Base-by-base conservation (phyloP, 2,113 vertebrate species). In the Mola mola region DNA sequence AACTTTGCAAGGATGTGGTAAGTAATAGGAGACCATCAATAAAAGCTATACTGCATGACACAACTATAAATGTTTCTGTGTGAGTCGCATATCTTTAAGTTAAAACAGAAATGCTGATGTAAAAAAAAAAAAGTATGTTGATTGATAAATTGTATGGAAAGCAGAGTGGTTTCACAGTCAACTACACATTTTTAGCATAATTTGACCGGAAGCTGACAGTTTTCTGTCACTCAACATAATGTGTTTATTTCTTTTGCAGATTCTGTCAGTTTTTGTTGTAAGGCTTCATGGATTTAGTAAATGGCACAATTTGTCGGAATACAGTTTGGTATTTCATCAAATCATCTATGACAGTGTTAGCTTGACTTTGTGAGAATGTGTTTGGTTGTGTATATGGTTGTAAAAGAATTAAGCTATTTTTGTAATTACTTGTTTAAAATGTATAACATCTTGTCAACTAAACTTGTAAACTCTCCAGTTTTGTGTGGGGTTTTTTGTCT, bases 331-430 rank as follows among this genome's bases (percentile, higher is more conserved):
- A 59, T 73, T 76, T 69, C 68, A 75, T 37, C 41, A 60, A 60
- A 41, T 74, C 52, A 56, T 72, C 31, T 81, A 67, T 73, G 25
- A 76, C 76, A 88, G 80, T 88, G 76, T 87, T 87, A 84, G 65
- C 28, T 83, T 74, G 79, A 72, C 59, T 83, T 79, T 79, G 55
- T 66, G 49, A 72, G 68, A 58, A 80, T 86, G 70, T 84, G 60
- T 75, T 29, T 58, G 56, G 55, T 80, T 89, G 81, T 88, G 83
- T 79, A 79, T 85, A 87, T 87, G 86, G 72, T 89, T 88, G 84
- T 84, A 84, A 90, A 83, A 81, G 77, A 87, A 86, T 87, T 72
- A 86, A 87, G 84, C 86, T 90, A 89, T 91, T 91, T 90, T 91
- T 90, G 79, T 90, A 90, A 88, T 84, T 82, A 79, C 73, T 72